A percentile compares a stretch with the other conserved stretches of the same genome.
phyloP scores from a whole-genome alignment of 2,888 invertebrate genomes.

The Gryllus longicercus region DNA sequence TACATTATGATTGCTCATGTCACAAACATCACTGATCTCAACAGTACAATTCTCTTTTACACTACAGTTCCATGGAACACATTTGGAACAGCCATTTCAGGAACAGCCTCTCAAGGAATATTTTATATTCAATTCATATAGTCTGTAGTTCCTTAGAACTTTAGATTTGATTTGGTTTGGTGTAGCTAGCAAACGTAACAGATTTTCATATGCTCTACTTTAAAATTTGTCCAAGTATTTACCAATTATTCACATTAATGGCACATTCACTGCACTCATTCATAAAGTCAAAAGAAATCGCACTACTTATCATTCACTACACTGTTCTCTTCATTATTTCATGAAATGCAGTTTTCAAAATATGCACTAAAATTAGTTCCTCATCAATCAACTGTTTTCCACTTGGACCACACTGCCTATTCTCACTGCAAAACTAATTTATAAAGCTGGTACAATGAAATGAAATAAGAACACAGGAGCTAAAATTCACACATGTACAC shows the following conservation, averaged over 20 bases:
- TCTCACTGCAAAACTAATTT: neutral
- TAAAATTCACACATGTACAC: slow-evolving; percentile 10
- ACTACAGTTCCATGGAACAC: neutral
- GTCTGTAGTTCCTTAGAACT: neutral
- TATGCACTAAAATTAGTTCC: neutral
- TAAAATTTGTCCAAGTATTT: neutral
- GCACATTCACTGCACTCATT: neutral
- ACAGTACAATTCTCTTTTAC: neutral
- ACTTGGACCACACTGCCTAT: too few relatives aligned
- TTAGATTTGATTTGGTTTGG: neutral
- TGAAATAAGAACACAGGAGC: neutral
- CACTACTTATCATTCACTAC: neutral
- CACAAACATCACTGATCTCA: neutral
- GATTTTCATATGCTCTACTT: neutral
- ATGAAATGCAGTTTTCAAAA: neutral
- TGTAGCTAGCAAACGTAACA: neutral
- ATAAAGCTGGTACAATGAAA: neutral
- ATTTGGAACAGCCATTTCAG: neutral
- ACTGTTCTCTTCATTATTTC: neutral
- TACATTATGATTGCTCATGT: neutral
- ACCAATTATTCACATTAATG: neutral
- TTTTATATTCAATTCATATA: too few relatives aligned
- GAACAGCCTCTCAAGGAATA: neutral
- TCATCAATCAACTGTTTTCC: neutral
- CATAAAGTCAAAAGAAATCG: neutral